Conservation (phyloP, 2,113 vertebrate species). For the Tangachromis dhanisi region DNA sequence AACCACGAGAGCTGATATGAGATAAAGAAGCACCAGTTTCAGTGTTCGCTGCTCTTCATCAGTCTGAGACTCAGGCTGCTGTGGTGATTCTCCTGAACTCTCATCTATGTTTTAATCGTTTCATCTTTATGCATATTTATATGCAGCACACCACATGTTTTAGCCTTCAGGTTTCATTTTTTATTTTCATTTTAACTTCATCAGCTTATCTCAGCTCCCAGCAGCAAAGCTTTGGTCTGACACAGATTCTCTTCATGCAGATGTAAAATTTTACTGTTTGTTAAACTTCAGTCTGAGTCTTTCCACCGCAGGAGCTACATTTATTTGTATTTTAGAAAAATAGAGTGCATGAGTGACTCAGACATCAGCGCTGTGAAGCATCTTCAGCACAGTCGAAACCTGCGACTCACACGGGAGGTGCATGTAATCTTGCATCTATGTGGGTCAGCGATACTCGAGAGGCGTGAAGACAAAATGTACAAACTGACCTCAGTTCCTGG, state of each 20-base stretch:
- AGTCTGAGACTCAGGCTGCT: neutral
- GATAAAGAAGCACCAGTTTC: neutral
- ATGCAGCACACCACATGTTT: neutral
- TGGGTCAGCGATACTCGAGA: fast-evolving
- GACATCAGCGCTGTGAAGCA: neutral
- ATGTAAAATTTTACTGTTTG: neutral
- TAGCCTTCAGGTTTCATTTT: neutral
- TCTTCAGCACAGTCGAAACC: neutral
- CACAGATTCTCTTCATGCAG: neutral
- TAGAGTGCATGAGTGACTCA: neutral
- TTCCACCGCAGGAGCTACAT: fast-evolving
- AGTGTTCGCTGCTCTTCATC: neutral
- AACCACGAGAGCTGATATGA: neutral
- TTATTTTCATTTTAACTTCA: neutral
- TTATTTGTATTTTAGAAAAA: neutral
- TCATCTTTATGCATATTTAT: neutral
- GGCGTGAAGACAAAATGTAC: neutral
- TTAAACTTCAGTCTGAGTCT: neutral
- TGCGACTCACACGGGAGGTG: neutral
- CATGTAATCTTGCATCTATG: neutral
- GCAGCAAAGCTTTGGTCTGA: neutral
- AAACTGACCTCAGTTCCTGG: fast-evolving
- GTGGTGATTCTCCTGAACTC: neutral
- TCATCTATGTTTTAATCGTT: fast-evolving
- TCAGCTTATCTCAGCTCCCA: neutral